These are phyloP conservation scores for Rhinichthys klamathensis DNA, from an alignment of 2,113 vertebrate species.

Conservation along the genomic window DNA sequence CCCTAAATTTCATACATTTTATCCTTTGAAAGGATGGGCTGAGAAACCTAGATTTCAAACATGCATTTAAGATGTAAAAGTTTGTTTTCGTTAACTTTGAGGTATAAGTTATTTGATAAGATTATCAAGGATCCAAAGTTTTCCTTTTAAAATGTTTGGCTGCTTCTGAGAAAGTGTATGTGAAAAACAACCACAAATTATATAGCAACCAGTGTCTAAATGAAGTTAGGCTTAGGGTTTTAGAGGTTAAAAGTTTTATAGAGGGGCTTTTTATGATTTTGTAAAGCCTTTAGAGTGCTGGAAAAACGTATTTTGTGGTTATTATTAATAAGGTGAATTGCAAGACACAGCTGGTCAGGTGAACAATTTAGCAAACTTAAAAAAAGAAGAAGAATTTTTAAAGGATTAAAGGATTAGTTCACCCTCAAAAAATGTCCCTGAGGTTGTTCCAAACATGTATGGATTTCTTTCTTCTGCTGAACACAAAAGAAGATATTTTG, in stretches of 20 bases:
- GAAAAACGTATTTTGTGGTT: neutral
- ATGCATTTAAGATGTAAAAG: neutral
- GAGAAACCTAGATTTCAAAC: neutral
- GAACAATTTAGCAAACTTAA: too few species aligned
- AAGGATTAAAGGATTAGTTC: too few species aligned
- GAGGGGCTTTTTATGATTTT: neutral
- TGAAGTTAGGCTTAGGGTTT: neutral
- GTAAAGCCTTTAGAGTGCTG: neutral
- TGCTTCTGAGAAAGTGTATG: neutral
- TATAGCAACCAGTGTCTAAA: neutral
- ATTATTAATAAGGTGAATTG: too few species aligned
- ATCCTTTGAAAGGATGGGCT: too few species aligned
- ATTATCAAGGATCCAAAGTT: neutral
- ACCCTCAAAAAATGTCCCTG: too few species aligned
- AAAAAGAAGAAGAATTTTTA: too few species aligned
- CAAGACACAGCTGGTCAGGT: too few species aligned
- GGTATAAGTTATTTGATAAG: too few species aligned
- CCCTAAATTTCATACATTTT: neutral
- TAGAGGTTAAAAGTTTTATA: neutral
- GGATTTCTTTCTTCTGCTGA: too few species aligned
- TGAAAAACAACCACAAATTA: neutral
- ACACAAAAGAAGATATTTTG: too few species aligned
- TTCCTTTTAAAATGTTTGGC: neutral
- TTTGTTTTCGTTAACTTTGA: neutral
- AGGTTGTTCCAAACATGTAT: too few species aligned